Conservation (phyloP, 1,140 invertebrate species). For the Artemia franciscana region DNA sequence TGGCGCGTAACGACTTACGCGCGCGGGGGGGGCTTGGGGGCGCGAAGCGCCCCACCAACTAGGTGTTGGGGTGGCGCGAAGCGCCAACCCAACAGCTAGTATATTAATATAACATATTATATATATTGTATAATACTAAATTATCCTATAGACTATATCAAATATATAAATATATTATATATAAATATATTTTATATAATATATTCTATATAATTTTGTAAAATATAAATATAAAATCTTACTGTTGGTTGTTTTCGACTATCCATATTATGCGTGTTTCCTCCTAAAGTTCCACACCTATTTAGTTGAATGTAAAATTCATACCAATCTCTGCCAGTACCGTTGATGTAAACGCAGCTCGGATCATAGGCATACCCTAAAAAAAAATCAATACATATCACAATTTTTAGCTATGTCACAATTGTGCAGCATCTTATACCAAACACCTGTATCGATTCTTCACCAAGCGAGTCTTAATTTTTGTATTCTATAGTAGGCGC, state of each 20-base stretch:
- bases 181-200: too few species aligned
- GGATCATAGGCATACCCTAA: constrained; percentile 75
- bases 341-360: constrained; percentile 84
- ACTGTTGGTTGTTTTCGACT: constrained; percentile 61
- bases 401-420: neutral
- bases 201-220: too few species aligned
- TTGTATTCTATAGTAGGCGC: neutral
- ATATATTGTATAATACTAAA: too few species aligned
- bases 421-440: neutral
- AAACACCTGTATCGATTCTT: neutral
- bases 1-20: too few species aligned
- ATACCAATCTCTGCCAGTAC: constrained; percentile 67
- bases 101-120: too few species aligned
- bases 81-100: too few species aligned
- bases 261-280: constrained; percentile 61
- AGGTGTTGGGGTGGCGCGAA: too few species aligned
- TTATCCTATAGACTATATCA: too few species aligned
- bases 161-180: too few species aligned
- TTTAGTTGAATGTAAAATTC: constrained; percentile 81
- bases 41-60: too few species aligned
- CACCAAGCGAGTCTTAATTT: neutral
- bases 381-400: neutral
- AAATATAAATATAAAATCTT: constrained; percentile 20
- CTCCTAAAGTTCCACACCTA: constrained; percentile 67
- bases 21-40: too few species aligned